Percentiles rank a stretch among this genome's conserved stretches.
These are phyloP conservation scores for Platyrinchus mystaceus DNA, from an alignment of 2,797 vertebrate species.

Conservation along the genomic window DNA sequence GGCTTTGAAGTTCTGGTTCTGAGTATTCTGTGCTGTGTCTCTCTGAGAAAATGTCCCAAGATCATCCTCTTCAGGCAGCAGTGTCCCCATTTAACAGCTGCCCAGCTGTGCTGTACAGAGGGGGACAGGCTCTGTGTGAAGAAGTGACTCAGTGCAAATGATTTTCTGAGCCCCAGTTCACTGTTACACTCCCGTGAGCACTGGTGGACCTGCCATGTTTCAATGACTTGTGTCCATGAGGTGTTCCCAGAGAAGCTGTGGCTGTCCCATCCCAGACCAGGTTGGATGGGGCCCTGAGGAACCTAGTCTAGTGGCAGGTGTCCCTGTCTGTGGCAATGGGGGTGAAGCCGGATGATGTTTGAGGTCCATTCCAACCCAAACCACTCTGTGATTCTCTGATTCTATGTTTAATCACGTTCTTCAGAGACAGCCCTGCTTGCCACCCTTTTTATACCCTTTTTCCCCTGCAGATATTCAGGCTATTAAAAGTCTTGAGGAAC, in stretches of 20 bases:
- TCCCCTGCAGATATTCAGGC: neutral
- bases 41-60: neutral
- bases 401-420: neutral
- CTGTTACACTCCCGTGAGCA: neutral
- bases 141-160: neutral
- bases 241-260: neutral
- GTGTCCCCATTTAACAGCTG: neutral
- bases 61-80: neutral
- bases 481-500: neutral
- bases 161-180: neutral
- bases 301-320: neutral
- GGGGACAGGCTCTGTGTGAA: neutral
- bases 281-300: neutral
- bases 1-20: neutral
- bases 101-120: neutral
- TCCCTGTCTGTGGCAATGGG: neutral
- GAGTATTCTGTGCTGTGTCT: neutral
- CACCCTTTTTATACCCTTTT: neutral
- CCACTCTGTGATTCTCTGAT: neutral
- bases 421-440: neutral
- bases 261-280: neutral
- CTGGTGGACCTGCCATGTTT: neutral
- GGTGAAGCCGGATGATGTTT: neutral
- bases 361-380: neutral
- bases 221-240: neutral